phyloP scores from a whole-genome alignment of 2,888 invertebrate species.

The Lasioglossum calceatum region DNA sequence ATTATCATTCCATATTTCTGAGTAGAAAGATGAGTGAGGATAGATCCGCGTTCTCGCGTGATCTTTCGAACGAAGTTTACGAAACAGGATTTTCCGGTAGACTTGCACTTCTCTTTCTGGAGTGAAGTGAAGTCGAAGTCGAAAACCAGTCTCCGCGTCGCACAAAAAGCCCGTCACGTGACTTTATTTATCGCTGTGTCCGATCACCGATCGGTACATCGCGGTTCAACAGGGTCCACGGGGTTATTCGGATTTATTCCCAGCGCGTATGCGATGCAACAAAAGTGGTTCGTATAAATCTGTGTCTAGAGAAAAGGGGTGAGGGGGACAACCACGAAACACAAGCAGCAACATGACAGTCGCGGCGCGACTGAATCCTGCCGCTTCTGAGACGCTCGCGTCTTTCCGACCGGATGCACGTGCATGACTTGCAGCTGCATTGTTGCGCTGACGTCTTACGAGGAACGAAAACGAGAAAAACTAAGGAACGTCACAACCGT shows the following conservation, averaged over 20 bases:
- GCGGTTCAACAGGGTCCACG: background rate
- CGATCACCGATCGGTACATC: conserved; percentile 10
- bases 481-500: conserved; percentile 38
- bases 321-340: conserved; percentile 12
- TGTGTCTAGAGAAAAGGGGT: background rate
- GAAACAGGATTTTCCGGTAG: background rate
- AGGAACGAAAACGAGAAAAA: conserved; percentile 55
- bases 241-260: conserved; percentile 28
- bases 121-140: background rate
- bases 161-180: background rate
- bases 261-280: conserved; percentile 16
- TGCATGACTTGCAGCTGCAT: conserved; percentile 48
- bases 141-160: background rate
- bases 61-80: background rate
- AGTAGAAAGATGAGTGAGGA: no score
- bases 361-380: conserved; percentile 17
- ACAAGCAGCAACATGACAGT: conserved; percentile 24
- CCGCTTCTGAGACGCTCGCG: conserved; percentile 27
- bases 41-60: no score
- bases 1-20: background rate
- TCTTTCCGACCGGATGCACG: conserved; percentile 58
- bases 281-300: conserved; percentile 32
- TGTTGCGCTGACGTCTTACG: conserved; percentile 59
- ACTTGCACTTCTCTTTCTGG: background rate
- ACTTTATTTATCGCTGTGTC: background rate